Evolutionary conservation across 1,140 invertebrate species (phyloP).

Genomic region (Drosophila melanica): DNA sequence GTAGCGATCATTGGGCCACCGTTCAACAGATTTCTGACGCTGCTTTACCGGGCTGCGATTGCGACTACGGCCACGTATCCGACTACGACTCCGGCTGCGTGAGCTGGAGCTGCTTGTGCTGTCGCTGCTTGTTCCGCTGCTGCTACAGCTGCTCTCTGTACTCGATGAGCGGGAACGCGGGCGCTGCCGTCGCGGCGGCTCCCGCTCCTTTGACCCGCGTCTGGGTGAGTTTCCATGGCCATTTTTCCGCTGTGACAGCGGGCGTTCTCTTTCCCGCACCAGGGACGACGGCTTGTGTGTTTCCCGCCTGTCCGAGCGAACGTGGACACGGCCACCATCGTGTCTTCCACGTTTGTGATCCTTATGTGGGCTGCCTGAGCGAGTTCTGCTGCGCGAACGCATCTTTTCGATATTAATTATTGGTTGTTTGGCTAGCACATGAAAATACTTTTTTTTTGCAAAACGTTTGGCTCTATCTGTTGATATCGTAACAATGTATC

Average conservation of each 20-base stretch:
- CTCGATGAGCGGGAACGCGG: constrained; percentile 37
- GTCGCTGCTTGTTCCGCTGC: constrained; percentile 18
- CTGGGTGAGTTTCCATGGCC: neutral
- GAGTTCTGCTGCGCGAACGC: constrained; percentile 60
- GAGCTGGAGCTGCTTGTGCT: constrained; percentile 32
- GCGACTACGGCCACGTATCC: neutral
- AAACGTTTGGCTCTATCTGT: constrained; percentile 31
- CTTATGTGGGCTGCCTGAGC: constrained; percentile 47
- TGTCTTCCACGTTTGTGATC: constrained; percentile 26
- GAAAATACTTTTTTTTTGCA: neutral
- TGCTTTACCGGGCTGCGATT: constrained; percentile 27
- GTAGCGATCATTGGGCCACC: constrained; percentile 84
- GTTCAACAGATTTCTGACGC: constrained; percentile 58
- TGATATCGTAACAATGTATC: neutral
- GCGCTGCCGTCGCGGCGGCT: constrained; percentile 11
- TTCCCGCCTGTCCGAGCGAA: constrained; percentile 25
- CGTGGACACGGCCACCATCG: constrained; percentile 22
- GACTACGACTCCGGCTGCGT: constrained; percentile 6
- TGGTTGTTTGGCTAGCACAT: constrained; percentile 4
- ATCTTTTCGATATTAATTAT: constrained; percentile 24
- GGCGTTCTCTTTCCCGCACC: constrained; percentile 25
- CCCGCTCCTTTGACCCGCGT: constrained; percentile 23
- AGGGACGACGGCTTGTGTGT: constrained; percentile 2
- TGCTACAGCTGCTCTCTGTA: constrained; percentile 24
- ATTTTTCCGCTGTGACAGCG: constrained; percentile 22